These are phyloP conservation scores for Chondrilla cf. caribensis DNA, from an alignment of 37 sponge, comb jelly and placozoan species.

Conservation along the genomic window DNA sequence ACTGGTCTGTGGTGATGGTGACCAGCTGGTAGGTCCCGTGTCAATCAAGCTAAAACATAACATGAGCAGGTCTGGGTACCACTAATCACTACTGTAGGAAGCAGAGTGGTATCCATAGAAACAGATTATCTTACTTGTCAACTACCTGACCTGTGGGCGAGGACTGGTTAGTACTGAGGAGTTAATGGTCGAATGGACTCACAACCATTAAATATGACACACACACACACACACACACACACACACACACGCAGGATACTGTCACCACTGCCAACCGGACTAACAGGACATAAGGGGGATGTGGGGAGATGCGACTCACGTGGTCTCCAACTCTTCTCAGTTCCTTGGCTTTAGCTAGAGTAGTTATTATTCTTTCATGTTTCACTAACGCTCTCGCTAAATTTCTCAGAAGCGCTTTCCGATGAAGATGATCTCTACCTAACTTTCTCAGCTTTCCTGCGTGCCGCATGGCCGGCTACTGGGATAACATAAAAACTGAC, in stretches of 20 bases:
- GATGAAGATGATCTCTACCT: conserved; percentile 30
- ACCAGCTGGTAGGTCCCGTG: too few species aligned
- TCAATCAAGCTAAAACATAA: too few species aligned
- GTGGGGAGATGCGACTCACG: too few species aligned
- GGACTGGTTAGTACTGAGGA: too few species aligned
- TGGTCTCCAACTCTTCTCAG: conserved; percentile 65
- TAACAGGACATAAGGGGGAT: neutral
- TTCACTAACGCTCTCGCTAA: conserved; percentile 71
- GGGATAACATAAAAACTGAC: neutral
- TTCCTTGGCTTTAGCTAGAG: conserved; percentile 79
- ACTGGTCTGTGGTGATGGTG: too few species aligned
- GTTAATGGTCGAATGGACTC: too few species aligned
- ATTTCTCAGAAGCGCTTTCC: conserved; percentile 56
- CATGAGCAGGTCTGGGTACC: too few species aligned
- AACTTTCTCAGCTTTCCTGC: conserved; percentile 36
- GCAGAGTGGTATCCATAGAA: too few species aligned
- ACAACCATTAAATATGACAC: too few species aligned
- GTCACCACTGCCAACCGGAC: neutral
- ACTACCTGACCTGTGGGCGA: too few species aligned
- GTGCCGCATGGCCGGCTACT: conserved; percentile 62
- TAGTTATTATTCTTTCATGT: conserved; percentile 82
- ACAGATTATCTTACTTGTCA: too few species aligned
- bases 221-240: conserved; percentile 34
- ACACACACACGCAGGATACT: neutral
- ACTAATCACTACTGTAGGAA: too few species aligned